Percentiles rank a stretch among this genome's conserved stretches.
phyloP scores from a whole-genome alignment of 2,113 vertebrate genomes.

The Alligator sinensis region DNA sequence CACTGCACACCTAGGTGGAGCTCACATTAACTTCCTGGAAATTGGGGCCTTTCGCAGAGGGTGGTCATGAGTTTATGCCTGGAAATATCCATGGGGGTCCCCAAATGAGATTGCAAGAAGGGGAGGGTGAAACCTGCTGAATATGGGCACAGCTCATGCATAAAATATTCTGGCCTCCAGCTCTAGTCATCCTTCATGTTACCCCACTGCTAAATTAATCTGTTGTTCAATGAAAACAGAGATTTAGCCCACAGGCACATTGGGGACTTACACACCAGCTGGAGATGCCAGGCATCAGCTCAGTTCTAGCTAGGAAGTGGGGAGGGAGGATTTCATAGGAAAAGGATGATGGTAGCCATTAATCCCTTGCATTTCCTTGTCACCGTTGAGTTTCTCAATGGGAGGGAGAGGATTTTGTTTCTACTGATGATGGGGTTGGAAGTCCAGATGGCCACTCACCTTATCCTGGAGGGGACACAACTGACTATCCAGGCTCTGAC shows the following conservation, averaged over 20 bases:
- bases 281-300: neutral
- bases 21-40: accelerated
- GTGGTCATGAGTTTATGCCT: neutral
- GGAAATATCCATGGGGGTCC: neutral
- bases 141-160: neutral
- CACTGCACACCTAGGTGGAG: neutral
- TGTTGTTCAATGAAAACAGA: neutral
- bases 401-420: neutral
- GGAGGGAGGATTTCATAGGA: neutral
- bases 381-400: no score
- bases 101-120: neutral
- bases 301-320: neutral
- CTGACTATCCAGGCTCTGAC: neutral
- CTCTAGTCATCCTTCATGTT: neutral
- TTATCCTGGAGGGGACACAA: neutral
- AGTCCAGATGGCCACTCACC: neutral
- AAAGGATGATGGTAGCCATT: neutral
- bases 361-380: neutral
- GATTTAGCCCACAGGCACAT: neutral
- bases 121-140: neutral
- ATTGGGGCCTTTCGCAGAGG: neutral
- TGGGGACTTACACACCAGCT: neutral
- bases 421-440: neutral
- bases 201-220: accelerated
- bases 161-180: neutral